Evolutionary conservation across 2,888 invertebrate species (phyloP), one percentile per base, ranked within the genome.

Genomic region (Scaptomyza reducta): DNA sequence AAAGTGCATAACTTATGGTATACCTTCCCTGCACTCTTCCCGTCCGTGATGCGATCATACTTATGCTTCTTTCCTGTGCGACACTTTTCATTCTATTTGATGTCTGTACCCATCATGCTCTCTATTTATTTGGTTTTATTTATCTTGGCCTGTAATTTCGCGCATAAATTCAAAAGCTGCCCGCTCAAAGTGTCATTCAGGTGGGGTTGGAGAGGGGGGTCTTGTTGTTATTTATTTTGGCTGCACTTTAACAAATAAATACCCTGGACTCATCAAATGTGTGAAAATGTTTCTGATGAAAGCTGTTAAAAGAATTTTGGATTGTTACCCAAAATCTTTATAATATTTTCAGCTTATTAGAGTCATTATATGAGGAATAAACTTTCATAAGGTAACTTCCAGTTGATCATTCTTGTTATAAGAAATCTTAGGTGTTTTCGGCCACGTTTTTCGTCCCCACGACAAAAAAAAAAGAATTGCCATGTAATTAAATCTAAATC

Each of bases 401-500:
- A 35, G 35, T 62, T 22, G n/a, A 25, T 42, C 49, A 62, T 5
- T 29, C 7, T 22, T 4, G 3, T 1, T 16, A 1, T 7, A 33
- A 0, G 4, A 6, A n/a, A 11, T 33, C 13, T 46, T 47, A 27
- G 46, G 60, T 60, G 33, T 51, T 59, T 65, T 62, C 44, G 71
- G 58, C 61, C 54, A 70, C 75, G 61, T 64, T 71, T 68, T 58
- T 61, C 60, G 62, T 63, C 40, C 67, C 59, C 70, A 55, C 44
- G 49, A 56, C 14, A 40, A 7, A 9, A 7, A 38, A 14, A 38
- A 38, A 58, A 55, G 14, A 38, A 59, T 71, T 83, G 73, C 82
- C 82, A 85, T 85, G 88, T 85, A 85, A 85, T 85, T 85, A 85
- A 88, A 88, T 86, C 87, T 88, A 85, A 83, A 88, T 88, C 84